Percentiles rank a stretch among this genome's conserved stretches.
Conservation (phyloP, 2,888 invertebrate genomes). For the Eurytoma californica region DNA sequence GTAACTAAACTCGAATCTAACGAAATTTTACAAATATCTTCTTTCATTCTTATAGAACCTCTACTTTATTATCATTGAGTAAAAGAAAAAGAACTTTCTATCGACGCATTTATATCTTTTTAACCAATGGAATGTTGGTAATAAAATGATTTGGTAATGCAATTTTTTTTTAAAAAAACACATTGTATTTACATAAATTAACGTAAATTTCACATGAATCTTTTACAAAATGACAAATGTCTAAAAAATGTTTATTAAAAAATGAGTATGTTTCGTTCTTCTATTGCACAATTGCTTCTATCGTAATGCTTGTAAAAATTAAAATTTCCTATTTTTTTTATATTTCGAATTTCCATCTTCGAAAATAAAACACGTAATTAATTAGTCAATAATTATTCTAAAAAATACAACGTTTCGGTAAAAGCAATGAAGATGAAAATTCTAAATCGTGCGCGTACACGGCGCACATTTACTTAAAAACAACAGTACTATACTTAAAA, state of each 20-base stretch:
- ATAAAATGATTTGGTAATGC: slow-evolving; percentile 14
- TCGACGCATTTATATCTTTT: slow-evolving; percentile 5
- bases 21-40: background rate
- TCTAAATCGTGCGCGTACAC: slow-evolving; percentile 1
- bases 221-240: slow-evolving; percentile 27
- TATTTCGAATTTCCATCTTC: slow-evolving; percentile 35
- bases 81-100: background rate
- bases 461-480: slow-evolving; percentile 8
- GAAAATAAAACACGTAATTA: slow-evolving; percentile 1
- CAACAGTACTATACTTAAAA: slow-evolving; percentile 46
- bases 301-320: slow-evolving; percentile 9
- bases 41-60: background rate
- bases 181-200: slow-evolving; percentile 43
- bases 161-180: slow-evolving; percentile 29
- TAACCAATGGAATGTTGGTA: background rate
- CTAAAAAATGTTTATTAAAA: slow-evolving; percentile 39
- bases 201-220: slow-evolving; percentile 31
- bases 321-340: slow-evolving; percentile 29
- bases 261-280: slow-evolving; percentile 39
- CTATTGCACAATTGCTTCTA: slow-evolving; percentile 25
- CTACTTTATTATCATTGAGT: slow-evolving; percentile 36
- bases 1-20: slow-evolving; percentile 19
- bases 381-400: slow-evolving; percentile 21
- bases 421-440: slow-evolving; percentile 43
- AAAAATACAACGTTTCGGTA: background rate